These are phyloP conservation scores for Drymodes brunneopygia DNA, from an alignment of 2,113 vertebrate species.

Conservation along the genomic window DNA sequence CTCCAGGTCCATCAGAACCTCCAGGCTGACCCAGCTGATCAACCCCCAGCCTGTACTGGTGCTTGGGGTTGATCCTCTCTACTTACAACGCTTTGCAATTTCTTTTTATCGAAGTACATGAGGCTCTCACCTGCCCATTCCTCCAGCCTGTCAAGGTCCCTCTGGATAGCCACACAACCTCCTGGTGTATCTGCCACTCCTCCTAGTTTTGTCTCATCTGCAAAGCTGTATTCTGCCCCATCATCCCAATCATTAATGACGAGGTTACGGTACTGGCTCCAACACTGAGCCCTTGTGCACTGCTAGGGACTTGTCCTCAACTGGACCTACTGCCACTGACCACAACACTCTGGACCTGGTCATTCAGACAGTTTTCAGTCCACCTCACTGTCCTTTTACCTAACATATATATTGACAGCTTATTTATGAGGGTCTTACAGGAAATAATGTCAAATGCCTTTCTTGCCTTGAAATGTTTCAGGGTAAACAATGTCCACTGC, in stretches of 20 bases:
- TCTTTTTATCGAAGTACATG: neutral
- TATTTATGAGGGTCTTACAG: neutral
- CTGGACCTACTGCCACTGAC: neutral
- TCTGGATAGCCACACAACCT: neutral
- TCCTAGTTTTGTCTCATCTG: neutral
- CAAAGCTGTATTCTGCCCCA: neutral
- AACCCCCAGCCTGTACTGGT: neutral
- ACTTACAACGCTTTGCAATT: neutral
- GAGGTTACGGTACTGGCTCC: neutral
- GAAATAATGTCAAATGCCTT: neutral
- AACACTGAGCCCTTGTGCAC: neutral
- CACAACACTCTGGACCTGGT: neutral
- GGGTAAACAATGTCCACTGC: neutral
- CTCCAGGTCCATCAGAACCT: neutral
- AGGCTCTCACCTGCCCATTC: neutral
- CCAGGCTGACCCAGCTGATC: neutral
- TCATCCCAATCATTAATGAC: neutral
- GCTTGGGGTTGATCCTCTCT: neutral
- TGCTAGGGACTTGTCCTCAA: neutral
- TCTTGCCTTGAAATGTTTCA: neutral
- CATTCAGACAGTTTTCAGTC: neutral
- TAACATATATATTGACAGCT: neutral
- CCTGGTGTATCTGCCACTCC: neutral
- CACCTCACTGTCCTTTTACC: neutral
- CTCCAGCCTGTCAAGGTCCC: neutral